Base-by-base conservation (phyloP, 2,888 invertebrate genomes). In the Chymomyza fuscimana region DNA sequence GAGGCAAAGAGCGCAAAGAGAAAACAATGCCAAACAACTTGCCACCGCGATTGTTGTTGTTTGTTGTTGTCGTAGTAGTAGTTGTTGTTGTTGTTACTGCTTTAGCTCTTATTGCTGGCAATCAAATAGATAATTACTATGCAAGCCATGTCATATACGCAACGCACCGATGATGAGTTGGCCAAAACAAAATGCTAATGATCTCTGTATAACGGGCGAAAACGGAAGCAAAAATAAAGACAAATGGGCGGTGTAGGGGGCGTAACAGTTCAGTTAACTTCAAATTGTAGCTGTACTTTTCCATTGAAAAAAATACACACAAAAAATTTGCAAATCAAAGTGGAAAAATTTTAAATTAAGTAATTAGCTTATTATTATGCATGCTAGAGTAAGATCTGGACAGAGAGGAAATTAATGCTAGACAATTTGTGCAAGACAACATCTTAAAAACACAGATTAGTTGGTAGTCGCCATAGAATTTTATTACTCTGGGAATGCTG, bases 121-220 rank as follows among this genome's bases (percentile, higher is more conserved):
- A 78, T 76, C 73, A 78, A 79, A 81, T 46, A 46, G 40, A 46
- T 88, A 87, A 86, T 86, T 88, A 78, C 76, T 76, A 88, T 86
- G 88, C 85, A 74, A 60, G 64, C 58, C 58, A 40, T 46, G 19
- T 19, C 16, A 60, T 60, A 60, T 60, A 58, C 58, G 58, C 58
- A 58, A 19, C 58, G 22, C 58, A 15, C 25, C 5, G 58, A 5
- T 25, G 16, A 54, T 54, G 52, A 19, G 52, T 46, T 46, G 40
- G 40, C 40, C 40, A 15, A 46, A 46, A 46, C 40, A 46, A 46
- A 46, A 46, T 46, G 40, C 40, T 46, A 46, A 46, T 46, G 10
- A 46, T 46, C 40, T 46, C 40, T 10, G 12, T 46, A 12, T 46
- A 46, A 46, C 40, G 40, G 40, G 10, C 4, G 1, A 46, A 46